Percentiles rank a stretch among this genome's conserved stretches.
Conservation (phyloP, 2,113 vertebrate genomes). For the Saccopteryx bilineata region DNA sequence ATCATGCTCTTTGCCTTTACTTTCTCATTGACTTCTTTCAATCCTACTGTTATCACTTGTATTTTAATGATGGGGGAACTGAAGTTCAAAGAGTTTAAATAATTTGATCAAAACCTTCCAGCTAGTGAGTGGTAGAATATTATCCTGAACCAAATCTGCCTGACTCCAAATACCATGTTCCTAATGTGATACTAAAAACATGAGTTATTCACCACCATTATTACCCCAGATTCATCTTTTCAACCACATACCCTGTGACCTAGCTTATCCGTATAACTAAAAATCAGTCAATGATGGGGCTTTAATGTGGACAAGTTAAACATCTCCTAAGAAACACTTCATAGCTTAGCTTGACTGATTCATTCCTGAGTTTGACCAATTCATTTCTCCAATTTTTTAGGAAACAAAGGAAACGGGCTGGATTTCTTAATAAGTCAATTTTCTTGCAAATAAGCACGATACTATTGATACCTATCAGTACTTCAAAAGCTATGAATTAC, state of each 20-base stretch:
- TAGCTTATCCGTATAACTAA: background rate
- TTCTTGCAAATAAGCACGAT: background rate
- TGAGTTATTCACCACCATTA: background rate
- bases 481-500: background rate
- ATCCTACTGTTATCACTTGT: background rate
- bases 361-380: background rate
- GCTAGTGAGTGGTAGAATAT: background rate
- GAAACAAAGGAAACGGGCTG: background rate
- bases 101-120: conserved; percentile 34
- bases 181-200: background rate
- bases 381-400: conserved; percentile 2
- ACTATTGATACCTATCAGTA: background rate
- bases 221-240: background rate
- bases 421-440: background rate
- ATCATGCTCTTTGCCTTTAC: background rate
- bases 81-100: background rate
- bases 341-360: background rate
- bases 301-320: background rate
- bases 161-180: background rate
- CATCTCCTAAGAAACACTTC: background rate
- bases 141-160: background rate
- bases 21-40: background rate
- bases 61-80: conserved; percentile 32
- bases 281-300: background rate
- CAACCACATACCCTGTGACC: background rate